These are phyloP conservation scores for Phymanthus crucifer DNA, from an alignment of 92 coral and sea anemone genomes.

Conservation along the genomic window DNA sequence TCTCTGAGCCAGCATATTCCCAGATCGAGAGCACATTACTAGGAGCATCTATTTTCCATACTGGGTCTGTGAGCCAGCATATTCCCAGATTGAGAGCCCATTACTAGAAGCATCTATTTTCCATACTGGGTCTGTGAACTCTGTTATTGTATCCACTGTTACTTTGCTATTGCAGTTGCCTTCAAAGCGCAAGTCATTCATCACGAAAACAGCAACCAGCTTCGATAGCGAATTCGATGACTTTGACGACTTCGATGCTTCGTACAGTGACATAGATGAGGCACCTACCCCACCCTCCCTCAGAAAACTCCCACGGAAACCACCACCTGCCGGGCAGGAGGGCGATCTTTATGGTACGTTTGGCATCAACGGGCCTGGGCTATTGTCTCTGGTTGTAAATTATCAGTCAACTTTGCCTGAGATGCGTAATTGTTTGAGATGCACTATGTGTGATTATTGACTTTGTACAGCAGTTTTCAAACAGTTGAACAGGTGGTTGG, in stretches of 20 bases:
- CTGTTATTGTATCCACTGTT: neutral
- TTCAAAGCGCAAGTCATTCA: slow-evolving; percentile 13
- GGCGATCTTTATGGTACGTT: slow-evolving; percentile 51
- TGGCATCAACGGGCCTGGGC: neutral
- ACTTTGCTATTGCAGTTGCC: neutral
- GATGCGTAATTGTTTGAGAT: too few relatives aligned
- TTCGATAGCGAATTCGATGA: slow-evolving; percentile 19
- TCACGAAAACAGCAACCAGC: slow-evolving; percentile 11
- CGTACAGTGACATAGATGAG: slow-evolving; percentile 85
- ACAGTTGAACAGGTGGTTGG: too few relatives aligned
- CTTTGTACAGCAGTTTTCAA: too few relatives aligned
- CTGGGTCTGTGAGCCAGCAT: neutral
- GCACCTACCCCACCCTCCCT: slow-evolving; percentile 66
- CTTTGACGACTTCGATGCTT: slow-evolving; percentile 55
- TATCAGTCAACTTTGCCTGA: too few relatives aligned
- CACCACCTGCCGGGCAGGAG: slow-evolving; percentile 28
- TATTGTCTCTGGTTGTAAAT: too few relatives aligned
- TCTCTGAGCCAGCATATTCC: neutral
- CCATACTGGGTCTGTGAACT: too few relatives aligned
- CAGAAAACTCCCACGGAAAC: slow-evolving; percentile 45
- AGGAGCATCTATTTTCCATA: neutral
- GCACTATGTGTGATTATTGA: too few relatives aligned
- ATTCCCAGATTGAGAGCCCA: too few relatives aligned
- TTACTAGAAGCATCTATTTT: too few relatives aligned
- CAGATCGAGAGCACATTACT: too few relatives aligned